These are phyloP conservation scores for Okamejei kenojei DNA, from an alignment of 2,797 vertebrate species.

Conservation along the genomic window DNA sequence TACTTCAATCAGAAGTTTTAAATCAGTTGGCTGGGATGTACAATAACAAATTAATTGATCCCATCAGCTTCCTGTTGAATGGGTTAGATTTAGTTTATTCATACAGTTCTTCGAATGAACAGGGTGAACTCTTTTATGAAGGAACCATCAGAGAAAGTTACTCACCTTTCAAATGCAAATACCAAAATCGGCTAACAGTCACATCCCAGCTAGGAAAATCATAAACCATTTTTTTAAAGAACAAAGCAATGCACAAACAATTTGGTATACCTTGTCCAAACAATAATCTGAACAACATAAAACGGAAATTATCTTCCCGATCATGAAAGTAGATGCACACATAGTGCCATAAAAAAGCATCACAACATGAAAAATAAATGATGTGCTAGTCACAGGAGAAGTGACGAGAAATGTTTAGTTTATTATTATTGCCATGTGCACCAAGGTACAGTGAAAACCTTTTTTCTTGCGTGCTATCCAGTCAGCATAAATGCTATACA, in stretches of 20 bases:
- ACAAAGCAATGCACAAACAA: background rate
- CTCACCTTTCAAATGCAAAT: background rate
- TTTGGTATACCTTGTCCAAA: background rate
- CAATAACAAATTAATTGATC: background rate
- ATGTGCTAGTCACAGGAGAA: background rate
- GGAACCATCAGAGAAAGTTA: background rate
- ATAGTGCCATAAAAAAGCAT: too few relatives aligned
- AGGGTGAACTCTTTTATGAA: background rate
- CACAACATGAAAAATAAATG: background rate
- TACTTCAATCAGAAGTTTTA: background rate
- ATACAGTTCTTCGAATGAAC: background rate
- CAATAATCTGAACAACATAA: background rate
- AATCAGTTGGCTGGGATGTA: background rate
- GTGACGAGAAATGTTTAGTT: background rate
- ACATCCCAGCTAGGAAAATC: background rate
- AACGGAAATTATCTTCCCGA: background rate
- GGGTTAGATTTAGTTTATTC: background rate
- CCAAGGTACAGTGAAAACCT: too few relatives aligned
- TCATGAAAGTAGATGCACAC: background rate
- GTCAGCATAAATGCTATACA: too few relatives aligned
- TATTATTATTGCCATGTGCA: too few relatives aligned
- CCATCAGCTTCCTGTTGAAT: background rate
- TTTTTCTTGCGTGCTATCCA: too few relatives aligned
- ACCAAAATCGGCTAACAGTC: background rate
- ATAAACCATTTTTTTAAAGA: background rate